Evolutionary conservation across 2,888 invertebrate genomes (phyloP).

Genomic region (Dascillus cervinus): DNA sequence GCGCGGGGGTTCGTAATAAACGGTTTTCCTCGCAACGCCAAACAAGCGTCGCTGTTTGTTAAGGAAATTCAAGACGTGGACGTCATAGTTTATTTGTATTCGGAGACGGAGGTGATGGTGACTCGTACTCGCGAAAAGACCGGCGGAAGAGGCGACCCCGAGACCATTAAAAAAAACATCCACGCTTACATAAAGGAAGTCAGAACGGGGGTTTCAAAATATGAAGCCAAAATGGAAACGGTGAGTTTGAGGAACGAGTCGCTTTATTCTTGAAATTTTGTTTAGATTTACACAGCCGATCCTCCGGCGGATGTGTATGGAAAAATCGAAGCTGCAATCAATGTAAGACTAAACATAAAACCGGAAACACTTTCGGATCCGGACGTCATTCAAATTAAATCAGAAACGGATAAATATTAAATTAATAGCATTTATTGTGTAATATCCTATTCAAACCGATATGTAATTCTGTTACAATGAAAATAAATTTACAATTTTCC

Average conservation of each 20-base stretch:
- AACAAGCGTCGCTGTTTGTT: constrained; percentile 32
- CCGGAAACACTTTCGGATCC: too few relatives aligned
- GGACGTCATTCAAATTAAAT: too few relatives aligned
- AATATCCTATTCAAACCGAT: too few relatives aligned
- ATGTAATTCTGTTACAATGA: too few relatives aligned
- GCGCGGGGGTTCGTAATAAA: constrained; percentile 49
- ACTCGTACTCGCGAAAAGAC: constrained; percentile 12
- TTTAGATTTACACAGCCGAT: constrained; percentile 20
- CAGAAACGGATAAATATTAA: too few relatives aligned
- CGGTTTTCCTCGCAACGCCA: constrained; percentile 50
- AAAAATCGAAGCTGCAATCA: constrained; percentile 28
- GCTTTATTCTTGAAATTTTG: neutral
- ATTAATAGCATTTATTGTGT: too few relatives aligned
- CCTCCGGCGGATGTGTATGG: constrained; percentile 24
- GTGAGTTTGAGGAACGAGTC: constrained; percentile 6
- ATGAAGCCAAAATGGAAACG: constrained; percentile 23
- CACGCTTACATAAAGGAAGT: constrained; percentile 25
- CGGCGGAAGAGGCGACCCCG: constrained; percentile 8
- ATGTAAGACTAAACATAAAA: constrained; percentile 19
- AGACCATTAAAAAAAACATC: constrained; percentile 17
- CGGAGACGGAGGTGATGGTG: constrained; percentile 24
- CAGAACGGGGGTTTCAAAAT: constrained; percentile 21
- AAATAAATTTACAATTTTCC: too few relatives aligned
- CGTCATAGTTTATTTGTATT: constrained; percentile 30
- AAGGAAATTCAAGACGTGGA: constrained; percentile 33